Conservation (phyloP, 92 coral and sea anemone species). For the Diadumene lineata region DNA sequence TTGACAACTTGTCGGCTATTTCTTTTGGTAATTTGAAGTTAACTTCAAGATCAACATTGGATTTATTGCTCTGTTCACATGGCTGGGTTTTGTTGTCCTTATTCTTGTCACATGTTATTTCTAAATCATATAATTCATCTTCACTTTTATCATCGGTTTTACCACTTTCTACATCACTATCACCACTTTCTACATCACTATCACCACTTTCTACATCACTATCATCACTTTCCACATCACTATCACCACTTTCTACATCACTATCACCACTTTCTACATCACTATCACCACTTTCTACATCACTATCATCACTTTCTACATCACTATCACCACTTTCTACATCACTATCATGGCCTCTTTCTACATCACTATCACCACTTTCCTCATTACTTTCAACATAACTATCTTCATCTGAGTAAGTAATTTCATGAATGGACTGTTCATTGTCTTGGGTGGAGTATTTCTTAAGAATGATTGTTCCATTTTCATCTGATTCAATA, state of each 20-base stretch:
- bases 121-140: no score
- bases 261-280: neutral
- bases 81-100: no score
- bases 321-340: neutral
- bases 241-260: neutral
- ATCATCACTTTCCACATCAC: neutral
- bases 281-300: neutral
- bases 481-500: no score
- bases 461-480: no score
- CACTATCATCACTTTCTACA: neutral
- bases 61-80: no score
- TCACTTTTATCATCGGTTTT: neutral
- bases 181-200: neutral
- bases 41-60: no score
- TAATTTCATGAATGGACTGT: no score
- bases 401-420: neutral
- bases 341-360: neutral
- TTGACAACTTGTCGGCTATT: no score
- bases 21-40: no score
- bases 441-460: no score
- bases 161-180: neutral
- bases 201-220: neutral
- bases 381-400: neutral
- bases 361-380: neutral
- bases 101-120: no score